Evolutionary conservation across 2,113 vertebrate species (phyloP).

Genomic region (Neolamprologus sp.): DNA sequence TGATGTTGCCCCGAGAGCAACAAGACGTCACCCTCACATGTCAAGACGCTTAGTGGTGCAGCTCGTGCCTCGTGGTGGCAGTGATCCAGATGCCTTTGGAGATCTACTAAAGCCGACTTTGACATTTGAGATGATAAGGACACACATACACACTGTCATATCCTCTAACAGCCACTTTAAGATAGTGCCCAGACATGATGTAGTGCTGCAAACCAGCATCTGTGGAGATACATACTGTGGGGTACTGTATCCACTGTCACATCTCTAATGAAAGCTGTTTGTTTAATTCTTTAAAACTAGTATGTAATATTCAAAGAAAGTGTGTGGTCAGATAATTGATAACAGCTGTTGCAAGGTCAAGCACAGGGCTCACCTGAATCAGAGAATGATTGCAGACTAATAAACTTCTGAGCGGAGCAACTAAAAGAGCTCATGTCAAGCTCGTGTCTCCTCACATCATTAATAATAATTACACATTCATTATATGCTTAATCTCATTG

Average conservation of each 20-base stretch:
- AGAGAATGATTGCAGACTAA: background rate
- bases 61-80: constrained; percentile 16
- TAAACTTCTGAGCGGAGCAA: background rate
- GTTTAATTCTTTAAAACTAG: background rate
- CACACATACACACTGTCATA: constrained; percentile 6
- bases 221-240: background rate
- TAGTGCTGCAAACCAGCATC: constrained; percentile 4
- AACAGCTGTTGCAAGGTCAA: background rate
- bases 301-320: background rate
- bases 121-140: constrained; percentile 54
- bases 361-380: constrained; percentile 1
- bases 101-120: constrained; percentile 44
- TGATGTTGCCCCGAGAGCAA: constrained; percentile 35
- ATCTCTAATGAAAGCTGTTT: background rate
- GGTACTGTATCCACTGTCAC: background rate
- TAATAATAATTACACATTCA: background rate
- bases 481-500: background rate
- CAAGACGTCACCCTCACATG: constrained; percentile 32
- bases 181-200: constrained; percentile 45
- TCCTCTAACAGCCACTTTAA: constrained; percentile 31
- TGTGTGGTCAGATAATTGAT: background rate
- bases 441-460: background rate
- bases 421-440: background rate
- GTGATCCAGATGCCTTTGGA: constrained; percentile 38
- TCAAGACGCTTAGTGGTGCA: constrained; percentile 8